phyloP scores from a whole-genome alignment of 1,140 invertebrate genomes.

The Meloidogyne chitwoodi region DNA sequence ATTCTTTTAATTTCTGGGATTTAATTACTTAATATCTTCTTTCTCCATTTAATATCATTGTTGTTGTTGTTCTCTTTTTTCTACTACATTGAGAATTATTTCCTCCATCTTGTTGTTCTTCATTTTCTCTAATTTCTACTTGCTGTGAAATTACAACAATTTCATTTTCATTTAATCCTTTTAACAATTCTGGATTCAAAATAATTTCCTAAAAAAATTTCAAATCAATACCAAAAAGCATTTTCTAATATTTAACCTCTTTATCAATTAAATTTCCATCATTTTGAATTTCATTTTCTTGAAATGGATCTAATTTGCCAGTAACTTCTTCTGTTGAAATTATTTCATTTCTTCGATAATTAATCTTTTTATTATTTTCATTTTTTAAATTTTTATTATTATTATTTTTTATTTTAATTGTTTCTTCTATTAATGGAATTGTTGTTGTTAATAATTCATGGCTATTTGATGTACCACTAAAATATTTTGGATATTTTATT shows the following conservation, averaged over 20 bases:
- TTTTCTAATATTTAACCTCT: not conserved
- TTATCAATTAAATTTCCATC: slow-evolving; percentile 2
- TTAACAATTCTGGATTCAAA: slow-evolving; percentile 1
- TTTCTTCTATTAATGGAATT: not conserved
- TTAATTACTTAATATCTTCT: not conserved
- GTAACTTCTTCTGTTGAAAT: not conserved
- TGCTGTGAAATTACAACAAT: slow-evolving; percentile 2
- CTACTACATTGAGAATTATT: not conserved
- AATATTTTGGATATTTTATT: too few relatives aligned
- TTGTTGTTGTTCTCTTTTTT: slow-evolving; percentile 1
- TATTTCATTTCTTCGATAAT: not conserved
- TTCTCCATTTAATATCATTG: not conserved
- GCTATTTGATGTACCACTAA: not conserved
- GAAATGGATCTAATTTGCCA: not conserved
- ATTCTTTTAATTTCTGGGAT: too few relatives aligned
- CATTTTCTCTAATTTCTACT: slow-evolving; percentile 1
- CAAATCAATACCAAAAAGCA: not conserved
- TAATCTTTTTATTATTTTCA: not conserved
- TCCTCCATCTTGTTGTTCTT: not conserved
- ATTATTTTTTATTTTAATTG: not conserved
- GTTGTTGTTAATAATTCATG: not conserved
- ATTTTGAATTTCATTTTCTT: slow-evolving; percentile 5
- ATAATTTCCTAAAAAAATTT: not conserved
- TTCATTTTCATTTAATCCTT: not conserved
- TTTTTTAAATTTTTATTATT: too few relatives aligned